A percentile compares a stretch with the other conserved stretches of the same genome.
phyloP scores from a whole-genome alignment of 2,797 vertebrate species.

The Ptychadena robeensis region DNA sequence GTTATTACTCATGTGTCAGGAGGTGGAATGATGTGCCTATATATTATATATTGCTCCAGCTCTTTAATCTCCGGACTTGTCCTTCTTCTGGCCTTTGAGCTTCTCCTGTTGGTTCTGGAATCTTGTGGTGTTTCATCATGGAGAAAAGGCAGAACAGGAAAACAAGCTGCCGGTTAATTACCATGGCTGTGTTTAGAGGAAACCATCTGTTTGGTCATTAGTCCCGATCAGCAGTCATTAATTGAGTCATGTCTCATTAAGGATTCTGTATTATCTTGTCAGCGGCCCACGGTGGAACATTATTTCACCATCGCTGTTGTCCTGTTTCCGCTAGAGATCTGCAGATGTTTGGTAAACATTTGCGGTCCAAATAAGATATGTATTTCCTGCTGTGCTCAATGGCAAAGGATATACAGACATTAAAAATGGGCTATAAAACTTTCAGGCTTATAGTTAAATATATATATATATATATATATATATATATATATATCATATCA shows the following conservation, averaged over 20 bases:
- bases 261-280: slow-evolving; percentile 67
- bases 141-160: slow-evolving; percentile 33
- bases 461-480: too few relatives aligned
- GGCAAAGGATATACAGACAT: neutral
- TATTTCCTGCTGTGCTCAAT: slow-evolving; percentile 10
- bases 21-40: neutral
- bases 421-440: neutral
- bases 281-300: slow-evolving; percentile 29
- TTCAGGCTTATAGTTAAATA: too few relatives aligned
- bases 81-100: neutral
- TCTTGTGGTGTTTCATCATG: slow-evolving; percentile 8
- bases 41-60: neutral
- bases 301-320: slow-evolving; percentile 27
- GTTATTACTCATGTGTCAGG: neutral
- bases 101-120: neutral
- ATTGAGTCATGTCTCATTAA: slow-evolving; percentile 78
- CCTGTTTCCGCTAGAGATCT: slow-evolving; percentile 12
- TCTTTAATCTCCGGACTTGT: neutral
- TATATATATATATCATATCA: too few relatives aligned
- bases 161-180: slow-evolving; percentile 67
- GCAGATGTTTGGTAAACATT: slow-evolving; percentile 34
- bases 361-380: neutral
- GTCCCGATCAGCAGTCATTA: slow-evolving; percentile 79
- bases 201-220: slow-evolving; percentile 82
- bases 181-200: slow-evolving; percentile 70